These are phyloP conservation scores for Catostylus mosaicus DNA, from an alignment of 30 jellyfish, hydroid and myxozoan species.

Conservation along the genomic window DNA sequence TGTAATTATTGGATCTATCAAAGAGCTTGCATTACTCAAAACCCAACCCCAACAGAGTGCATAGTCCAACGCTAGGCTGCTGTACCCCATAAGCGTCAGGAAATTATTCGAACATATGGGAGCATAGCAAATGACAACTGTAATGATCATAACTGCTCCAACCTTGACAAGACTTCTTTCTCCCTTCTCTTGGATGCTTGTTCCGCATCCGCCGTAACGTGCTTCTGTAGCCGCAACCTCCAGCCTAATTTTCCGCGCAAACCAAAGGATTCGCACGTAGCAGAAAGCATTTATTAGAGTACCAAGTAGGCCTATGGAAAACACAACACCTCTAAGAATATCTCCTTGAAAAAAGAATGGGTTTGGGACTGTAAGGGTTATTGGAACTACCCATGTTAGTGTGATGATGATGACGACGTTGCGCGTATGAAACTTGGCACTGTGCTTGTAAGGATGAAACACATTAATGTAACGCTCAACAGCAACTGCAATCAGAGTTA, in stretches of 20 bases:
- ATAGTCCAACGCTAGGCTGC: background rate
- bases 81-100: background rate
- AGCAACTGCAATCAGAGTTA: slow-evolving; percentile 23
- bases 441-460: slow-evolving; percentile 36
- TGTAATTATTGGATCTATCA: slow-evolving; percentile 31
- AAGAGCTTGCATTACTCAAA: slow-evolving; percentile 18
- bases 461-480: slow-evolving; percentile 42
- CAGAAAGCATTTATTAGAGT: slow-evolving; percentile 19
- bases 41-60: slow-evolving; percentile 40
- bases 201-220: slow-evolving; percentile 8
- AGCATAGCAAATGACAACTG: slow-evolving; percentile 20
- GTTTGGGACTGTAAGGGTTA: background rate
- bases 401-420: background rate
- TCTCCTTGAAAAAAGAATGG: background rate
- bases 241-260: slow-evolving; percentile 36
- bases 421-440: background rate
- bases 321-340: background rate
- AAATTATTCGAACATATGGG: slow-evolving; percentile 8
- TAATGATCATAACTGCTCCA: slow-evolving; percentile 24
- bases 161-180: slow-evolving; percentile 9
- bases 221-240: slow-evolving; percentile 24
- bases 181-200: background rate
- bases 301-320: slow-evolving; percentile 10
- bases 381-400: slow-evolving; percentile 24
- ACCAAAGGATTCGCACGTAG: slow-evolving; percentile 13